Base-by-base conservation (phyloP, 2,113 vertebrate species). In the Sebastes schlegelii region DNA sequence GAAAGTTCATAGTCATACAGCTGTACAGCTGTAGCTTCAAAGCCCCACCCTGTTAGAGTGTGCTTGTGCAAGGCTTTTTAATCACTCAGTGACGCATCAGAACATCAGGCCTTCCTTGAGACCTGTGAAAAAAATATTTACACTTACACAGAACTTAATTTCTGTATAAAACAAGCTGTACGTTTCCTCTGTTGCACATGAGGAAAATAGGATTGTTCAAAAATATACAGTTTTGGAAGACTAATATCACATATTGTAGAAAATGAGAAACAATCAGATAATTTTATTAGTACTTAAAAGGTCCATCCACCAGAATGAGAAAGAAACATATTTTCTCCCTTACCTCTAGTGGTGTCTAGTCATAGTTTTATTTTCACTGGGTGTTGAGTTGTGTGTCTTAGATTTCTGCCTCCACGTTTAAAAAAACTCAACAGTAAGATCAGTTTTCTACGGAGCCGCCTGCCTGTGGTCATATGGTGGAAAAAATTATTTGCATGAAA, bases 101-200 rank as follows among this genome's bases (percentile, higher is more conserved):
- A 1, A 51, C 69, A 45, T 21, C 61, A 67, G 60, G 1, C 14
- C 1, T 23, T 26, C n/a, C 43, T 4, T 12, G 14, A 77, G 10
- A 64, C 65, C 46, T 62, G 60, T 12, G 34, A 21, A 83, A 71
- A 40, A 34, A 61, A 46, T 62, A 82, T 76, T 84, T 71, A 62
- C 75, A 73, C 66, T 0, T 65, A 17, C 34, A 74, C 63, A 80
- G 4, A 60, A n/a, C 17, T 57, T 21, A 2, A 80, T 14, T 34
- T 57, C 16, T 42, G 48, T 23, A 26, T 46, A 67, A 8, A 51
- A 74, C 63, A 67, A 64, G 5, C 42, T 34, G 8, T 26, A 19
- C 8, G 13, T 52, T 80, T 46, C 21, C 19, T 63, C 12, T 55
- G 12, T 52, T 70, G 57, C 19, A 71, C 40, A 26, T 48, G 34